Evolutionary conservation across 2,113 vertebrate genomes (phyloP).

Genomic region (Polyodon spathula): DNA sequence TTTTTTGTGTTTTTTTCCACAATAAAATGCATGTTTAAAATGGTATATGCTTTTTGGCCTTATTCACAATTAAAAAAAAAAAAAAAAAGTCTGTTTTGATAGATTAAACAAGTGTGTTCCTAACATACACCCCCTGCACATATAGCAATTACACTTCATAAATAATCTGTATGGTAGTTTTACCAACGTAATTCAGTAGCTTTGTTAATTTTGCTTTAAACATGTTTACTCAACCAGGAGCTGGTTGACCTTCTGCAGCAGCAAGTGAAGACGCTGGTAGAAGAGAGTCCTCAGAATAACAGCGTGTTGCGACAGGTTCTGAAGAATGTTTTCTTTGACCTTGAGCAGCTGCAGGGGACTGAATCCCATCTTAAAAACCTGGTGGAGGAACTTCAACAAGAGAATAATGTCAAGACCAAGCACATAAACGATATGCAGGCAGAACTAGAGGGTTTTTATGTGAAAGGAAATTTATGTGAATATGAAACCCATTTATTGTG

Average conservation of each 20-base stretch:
- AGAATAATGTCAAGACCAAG: slow-evolving; percentile 23
- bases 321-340: slow-evolving; percentile 37
- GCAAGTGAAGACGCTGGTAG: slow-evolving; percentile 23
- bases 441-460: slow-evolving; percentile 27
- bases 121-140: too few species aligned
- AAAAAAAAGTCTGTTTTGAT: too few species aligned
- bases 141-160: too few species aligned
- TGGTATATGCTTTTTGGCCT: too few species aligned
- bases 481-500: slow-evolving; percentile 2
- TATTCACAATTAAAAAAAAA: too few species aligned
- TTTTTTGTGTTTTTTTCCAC: too few species aligned
- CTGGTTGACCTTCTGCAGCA: slow-evolving; percentile 37
- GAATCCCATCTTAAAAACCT: slow-evolving; percentile 35
- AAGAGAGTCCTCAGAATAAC: slow-evolving; percentile 30
- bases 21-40: too few species aligned
- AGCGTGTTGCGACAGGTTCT: slow-evolving; percentile 41
- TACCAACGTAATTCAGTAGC: not conserved
- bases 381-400: slow-evolving; percentile 46
- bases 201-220: not conserved
- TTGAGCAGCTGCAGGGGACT: slow-evolving; percentile 42
- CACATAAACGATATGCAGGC: slow-evolving; percentile 28
- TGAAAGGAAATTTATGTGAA: not conserved
- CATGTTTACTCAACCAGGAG: slow-evolving; percentile 22
- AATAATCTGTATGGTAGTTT: not conserved
- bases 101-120: too few species aligned